A percentile compares a stretch with the other conserved stretches of the same genome.
phyloP scores from a whole-genome alignment of 2,113 vertebrate species.

The Cebidichthys violaceus region DNA sequence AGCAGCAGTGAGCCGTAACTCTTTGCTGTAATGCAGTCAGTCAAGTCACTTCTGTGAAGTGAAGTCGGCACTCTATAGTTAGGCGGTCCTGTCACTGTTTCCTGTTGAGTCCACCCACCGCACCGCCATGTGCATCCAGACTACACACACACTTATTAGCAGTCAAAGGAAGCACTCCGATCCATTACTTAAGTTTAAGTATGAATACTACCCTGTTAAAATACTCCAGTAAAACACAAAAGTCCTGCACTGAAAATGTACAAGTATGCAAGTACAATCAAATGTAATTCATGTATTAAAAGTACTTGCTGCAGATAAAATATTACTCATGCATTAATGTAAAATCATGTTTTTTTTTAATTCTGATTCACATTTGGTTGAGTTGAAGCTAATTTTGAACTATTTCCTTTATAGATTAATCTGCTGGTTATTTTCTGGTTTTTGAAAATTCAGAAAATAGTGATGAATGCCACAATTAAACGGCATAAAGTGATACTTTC shows the following conservation, averaged over 20 bases:
- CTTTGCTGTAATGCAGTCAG: conserved; percentile 31
- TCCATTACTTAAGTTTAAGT: too few relatives aligned
- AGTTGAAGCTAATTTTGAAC: too few relatives aligned
- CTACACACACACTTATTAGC: conserved; percentile 19
- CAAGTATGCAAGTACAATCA: background rate
- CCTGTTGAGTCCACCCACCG: conserved; percentile 51
- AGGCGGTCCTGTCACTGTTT: conserved; percentile 62
- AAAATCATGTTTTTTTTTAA: too few relatives aligned
- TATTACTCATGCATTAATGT: too few relatives aligned
- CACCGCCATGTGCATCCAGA: conserved; percentile 34
- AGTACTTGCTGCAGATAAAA: background rate
- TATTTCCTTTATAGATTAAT: too few relatives aligned
- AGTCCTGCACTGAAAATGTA: background rate
- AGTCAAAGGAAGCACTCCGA: background rate
- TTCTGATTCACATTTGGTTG: background rate
- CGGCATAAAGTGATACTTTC: too few relatives aligned
- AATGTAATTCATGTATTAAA: background rate
- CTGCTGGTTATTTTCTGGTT: too few relatives aligned
- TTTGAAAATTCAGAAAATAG: too few relatives aligned
- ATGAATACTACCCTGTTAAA: background rate
- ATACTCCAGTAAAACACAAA: background rate
- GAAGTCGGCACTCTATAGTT: conserved; percentile 71
- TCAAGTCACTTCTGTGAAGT: conserved; percentile 48
- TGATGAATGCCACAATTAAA: too few relatives aligned
- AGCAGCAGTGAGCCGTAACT: conserved; percentile 19